These are phyloP conservation scores for Hirtodrosophila trivittata DNA, from an alignment of 2,888 invertebrate species.

Conservation along the genomic window DNA sequence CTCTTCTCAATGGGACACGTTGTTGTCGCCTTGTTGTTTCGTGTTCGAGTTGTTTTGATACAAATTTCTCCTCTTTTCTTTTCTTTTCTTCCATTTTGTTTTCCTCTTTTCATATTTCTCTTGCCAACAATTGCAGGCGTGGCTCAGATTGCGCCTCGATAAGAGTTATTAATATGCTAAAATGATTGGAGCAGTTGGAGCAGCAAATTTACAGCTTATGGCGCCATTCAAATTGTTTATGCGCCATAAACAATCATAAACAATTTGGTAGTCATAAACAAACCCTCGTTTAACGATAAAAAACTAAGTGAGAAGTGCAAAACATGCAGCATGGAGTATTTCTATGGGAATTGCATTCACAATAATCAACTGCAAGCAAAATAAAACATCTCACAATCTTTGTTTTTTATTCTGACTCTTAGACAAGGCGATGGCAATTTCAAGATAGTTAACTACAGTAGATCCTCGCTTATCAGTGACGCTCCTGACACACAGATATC, in stretches of 20 bases:
- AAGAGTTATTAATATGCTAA: constrained; percentile 71
- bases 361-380: neutral
- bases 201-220: constrained; percentile 36
- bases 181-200: constrained; percentile 21
- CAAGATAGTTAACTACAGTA: too few relatives aligned
- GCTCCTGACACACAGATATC: too few relatives aligned
- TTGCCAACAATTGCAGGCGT: constrained; percentile 43
- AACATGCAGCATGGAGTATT: neutral
- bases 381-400: too few relatives aligned
- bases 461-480: too few relatives aligned
- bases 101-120: neutral
- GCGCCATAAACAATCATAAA: constrained; percentile 68
- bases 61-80: constrained; percentile 21
- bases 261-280: constrained; percentile 54
- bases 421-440: too few relatives aligned
- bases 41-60: constrained; percentile 69
- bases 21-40: constrained; percentile 43
- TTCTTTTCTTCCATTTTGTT: constrained; percentile 27
- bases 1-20: constrained; percentile 40
- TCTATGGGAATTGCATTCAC: neutral
- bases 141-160: constrained; percentile 54
- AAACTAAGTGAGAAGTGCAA: too few relatives aligned
- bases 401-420: too few relatives aligned
- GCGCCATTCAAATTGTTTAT: constrained; percentile 73
- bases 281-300: constrained; percentile 22